These are phyloP conservation scores for Nasonia giraulti DNA, from an alignment of 1,140 invertebrate genomes.

Conservation along the genomic window DNA sequence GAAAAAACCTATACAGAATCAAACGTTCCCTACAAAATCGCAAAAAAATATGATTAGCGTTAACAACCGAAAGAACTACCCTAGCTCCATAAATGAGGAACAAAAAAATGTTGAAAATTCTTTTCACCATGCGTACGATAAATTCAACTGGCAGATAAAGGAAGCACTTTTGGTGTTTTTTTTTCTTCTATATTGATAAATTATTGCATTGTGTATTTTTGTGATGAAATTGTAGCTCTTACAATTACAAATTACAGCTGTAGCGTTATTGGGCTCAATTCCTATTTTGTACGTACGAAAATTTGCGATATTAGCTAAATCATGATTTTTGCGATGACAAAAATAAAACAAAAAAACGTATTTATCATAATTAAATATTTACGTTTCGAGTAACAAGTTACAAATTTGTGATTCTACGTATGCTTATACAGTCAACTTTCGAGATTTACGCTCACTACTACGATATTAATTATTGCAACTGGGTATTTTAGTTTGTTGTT, in stretches of 20 bases:
- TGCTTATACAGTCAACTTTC: conserved; percentile 4
- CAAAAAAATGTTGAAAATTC: conserved; percentile 31
- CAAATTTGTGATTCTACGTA: background rate
- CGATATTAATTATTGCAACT: conserved; percentile 9
- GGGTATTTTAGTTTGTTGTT: conserved; percentile 19
- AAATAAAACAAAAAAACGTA: background rate
- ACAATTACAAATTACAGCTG: conserved; percentile 13
- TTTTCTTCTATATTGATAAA: conserved; percentile 24
- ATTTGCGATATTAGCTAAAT: conserved; percentile 16
- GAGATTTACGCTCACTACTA: background rate
- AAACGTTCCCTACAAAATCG: conserved; percentile 39
- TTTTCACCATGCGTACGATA: conserved; percentile 52
- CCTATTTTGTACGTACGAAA: background rate
- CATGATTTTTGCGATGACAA: background rate
- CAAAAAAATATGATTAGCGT: conserved; percentile 33
- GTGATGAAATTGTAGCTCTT: conserved; percentile 27
- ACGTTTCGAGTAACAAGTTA: conserved; percentile 2
- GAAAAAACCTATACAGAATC: conserved; percentile 31
- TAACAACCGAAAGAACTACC: conserved; percentile 35
- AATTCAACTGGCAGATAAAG: conserved; percentile 57
- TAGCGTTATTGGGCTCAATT: background rate
- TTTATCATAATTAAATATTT: background rate
- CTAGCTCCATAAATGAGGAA: conserved; percentile 30
- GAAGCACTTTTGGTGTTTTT: conserved; percentile 60
- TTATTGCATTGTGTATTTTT: conserved; percentile 35